Conservation (phyloP, 2,113 vertebrate genomes). For the Barbus barbus region DNA sequence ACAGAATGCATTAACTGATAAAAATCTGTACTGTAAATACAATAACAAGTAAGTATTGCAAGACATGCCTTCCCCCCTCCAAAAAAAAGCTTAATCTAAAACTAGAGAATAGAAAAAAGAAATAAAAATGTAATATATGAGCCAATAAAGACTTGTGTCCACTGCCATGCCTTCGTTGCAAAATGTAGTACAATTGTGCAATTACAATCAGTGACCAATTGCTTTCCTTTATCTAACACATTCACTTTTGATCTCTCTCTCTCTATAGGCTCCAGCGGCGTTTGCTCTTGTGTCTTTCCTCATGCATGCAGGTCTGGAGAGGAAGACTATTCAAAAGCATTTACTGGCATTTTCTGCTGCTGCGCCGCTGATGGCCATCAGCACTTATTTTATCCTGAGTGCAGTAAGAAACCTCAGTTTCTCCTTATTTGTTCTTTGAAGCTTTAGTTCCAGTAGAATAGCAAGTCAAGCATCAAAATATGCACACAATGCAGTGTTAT, state of each 20-base stretch:
- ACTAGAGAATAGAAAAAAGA: not conserved
- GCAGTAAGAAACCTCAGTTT: slow-evolving; percentile 62
- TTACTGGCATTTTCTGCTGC: slow-evolving; percentile 78
- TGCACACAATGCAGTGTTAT: not conserved
- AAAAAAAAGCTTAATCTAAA: not conserved
- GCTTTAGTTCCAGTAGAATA: no score
- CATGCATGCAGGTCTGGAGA: slow-evolving; percentile 77
- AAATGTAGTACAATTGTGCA: not conserved
- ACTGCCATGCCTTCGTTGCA: not conserved
- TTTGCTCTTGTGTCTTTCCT: slow-evolving; percentile 81
- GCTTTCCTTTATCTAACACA: not conserved
- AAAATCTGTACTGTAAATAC: not conserved
- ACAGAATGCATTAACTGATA: not conserved
- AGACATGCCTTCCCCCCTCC: not conserved
- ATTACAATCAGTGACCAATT: not conserved
- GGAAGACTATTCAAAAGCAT: slow-evolving; percentile 75
- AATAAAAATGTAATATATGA: no score
- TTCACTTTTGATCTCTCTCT: not conserved
- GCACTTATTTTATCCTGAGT: slow-evolving; percentile 74
- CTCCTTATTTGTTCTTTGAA: no score
- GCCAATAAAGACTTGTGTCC: no score
- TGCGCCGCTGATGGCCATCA: slow-evolving; percentile 74
- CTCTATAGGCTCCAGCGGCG: slow-evolving; percentile 74
- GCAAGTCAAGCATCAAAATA: not conserved
- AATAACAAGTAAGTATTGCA: not conserved